A percentile compares a stretch with the other conserved stretches of the same genome.
These are phyloP conservation scores for Numenius arquata DNA, from an alignment of 2,113 vertebrate species.

Conservation along the genomic window DNA sequence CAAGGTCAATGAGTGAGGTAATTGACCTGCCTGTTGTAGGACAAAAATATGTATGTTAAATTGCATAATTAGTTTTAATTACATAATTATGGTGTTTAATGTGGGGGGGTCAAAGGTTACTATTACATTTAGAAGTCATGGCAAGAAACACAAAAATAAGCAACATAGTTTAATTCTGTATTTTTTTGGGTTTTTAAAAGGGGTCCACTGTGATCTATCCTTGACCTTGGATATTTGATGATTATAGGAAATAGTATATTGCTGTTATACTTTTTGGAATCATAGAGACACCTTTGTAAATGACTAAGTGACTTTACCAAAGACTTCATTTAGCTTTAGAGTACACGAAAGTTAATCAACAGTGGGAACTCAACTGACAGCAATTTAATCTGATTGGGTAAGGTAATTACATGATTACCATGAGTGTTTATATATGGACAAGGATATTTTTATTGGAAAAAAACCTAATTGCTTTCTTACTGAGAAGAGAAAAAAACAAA, in stretches of 20 bases:
- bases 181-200: slow-evolving; percentile 69
- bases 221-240: slow-evolving; percentile 79
- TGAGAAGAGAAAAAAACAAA: slow-evolving; percentile 76
- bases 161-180: slow-evolving; percentile 56
- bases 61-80: slow-evolving; percentile 98
- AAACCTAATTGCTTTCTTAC: slow-evolving; percentile 84
- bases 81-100: slow-evolving; percentile 93
- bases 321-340: slow-evolving; percentile 80
- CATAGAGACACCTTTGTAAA: slow-evolving; percentile 83
- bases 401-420: slow-evolving; percentile 88
- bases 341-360: slow-evolving; percentile 73
- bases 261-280: slow-evolving; percentile 62
- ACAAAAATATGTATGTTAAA: slow-evolving; percentile 86
- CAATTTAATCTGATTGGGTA: slow-evolving; percentile 84
- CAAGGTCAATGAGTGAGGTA: slow-evolving; percentile 88
- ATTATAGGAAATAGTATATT: slow-evolving; percentile 72
- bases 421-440: slow-evolving; percentile 81
- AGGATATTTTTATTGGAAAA: slow-evolving; percentile 87
- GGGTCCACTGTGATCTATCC: slow-evolving; percentile 71
- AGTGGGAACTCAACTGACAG: slow-evolving; percentile 75
- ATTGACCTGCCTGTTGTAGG: slow-evolving; percentile 82
- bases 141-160: slow-evolving; percentile 69
- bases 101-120: slow-evolving; percentile 87
- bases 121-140: slow-evolving; percentile 81
- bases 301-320: slow-evolving; percentile 75